A percentile compares a stretch with the other conserved stretches of the same genome.
phyloP scores from a whole-genome alignment of 2,888 invertebrate species.

The Agonum fuliginosum region DNA sequence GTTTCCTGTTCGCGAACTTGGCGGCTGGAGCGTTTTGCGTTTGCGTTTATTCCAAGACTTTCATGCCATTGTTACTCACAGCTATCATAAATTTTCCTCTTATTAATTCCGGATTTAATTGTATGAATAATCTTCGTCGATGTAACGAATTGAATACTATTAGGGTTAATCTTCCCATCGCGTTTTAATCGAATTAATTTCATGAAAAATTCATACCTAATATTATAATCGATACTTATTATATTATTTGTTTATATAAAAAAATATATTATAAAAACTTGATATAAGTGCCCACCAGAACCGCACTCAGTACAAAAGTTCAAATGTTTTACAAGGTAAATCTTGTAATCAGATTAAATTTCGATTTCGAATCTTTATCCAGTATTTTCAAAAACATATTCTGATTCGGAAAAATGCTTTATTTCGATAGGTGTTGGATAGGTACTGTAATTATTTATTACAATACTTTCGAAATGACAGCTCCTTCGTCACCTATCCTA shows the following conservation, averaged over 20 bases:
- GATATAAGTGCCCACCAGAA: too few species aligned
- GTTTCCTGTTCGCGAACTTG: constrained; percentile 41
- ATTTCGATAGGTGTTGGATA: too few species aligned
- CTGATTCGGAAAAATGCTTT: too few species aligned
- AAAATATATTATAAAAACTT: constrained; percentile 2
- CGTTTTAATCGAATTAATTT: constrained; percentile 38
- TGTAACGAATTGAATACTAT: constrained; percentile 34
- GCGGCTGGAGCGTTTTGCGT: too few species aligned
- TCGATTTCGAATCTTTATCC: too few species aligned
- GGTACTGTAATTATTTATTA: too few species aligned
- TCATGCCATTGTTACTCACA: constrained; percentile 31
- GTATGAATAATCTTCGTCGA: constrained; percentile 35
- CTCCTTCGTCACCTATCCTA: too few species aligned
- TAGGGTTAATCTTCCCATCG: constrained; percentile 31
- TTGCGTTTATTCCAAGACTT: constrained; percentile 20
- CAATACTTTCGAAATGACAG: too few species aligned
- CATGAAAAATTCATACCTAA: constrained; percentile 28
- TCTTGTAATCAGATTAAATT: too few species aligned
- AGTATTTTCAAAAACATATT: too few species aligned
- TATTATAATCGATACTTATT: constrained; percentile 38
- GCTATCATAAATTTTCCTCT: constrained; percentile 36
- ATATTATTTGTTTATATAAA: constrained; percentile 1
- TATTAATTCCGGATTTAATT: constrained; percentile 44
- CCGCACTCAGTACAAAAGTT: too few species aligned
- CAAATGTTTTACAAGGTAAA: too few species aligned